Evolutionary conservation across 2,797 vertebrate species (phyloP).

Genomic region (Dendrocincla fuliginosa): DNA sequence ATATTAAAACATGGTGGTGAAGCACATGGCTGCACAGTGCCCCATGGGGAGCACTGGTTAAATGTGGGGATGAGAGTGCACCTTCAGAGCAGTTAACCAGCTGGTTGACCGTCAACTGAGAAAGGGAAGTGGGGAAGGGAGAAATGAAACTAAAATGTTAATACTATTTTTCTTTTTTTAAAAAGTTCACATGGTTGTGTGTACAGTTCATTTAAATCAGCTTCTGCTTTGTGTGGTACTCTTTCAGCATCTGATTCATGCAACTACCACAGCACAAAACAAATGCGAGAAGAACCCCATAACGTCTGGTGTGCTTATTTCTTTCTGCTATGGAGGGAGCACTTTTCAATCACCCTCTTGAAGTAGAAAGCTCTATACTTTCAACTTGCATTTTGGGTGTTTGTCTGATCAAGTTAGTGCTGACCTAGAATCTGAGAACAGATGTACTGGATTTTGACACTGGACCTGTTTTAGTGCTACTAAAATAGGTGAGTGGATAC

Average conservation of each 20-base stretch:
- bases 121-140: slow-evolving; percentile 21
- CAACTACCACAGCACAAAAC: not conserved
- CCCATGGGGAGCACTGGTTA: not conserved
- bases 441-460: not conserved
- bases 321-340: not conserved
- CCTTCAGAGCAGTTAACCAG: not conserved
- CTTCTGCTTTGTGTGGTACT: not conserved
- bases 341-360: not conserved
- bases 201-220: not conserved
- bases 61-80: not conserved
- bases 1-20: not conserved
- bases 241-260: not conserved
- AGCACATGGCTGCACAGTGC: not conserved
- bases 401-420: not conserved
- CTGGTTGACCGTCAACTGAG: slow-evolving; percentile 11
- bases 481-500: not conserved
- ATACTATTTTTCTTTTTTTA: not conserved
- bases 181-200: not conserved
- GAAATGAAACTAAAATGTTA: slow-evolving; percentile 28
- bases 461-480: not conserved
- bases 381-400: not conserved
- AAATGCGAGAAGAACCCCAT: fast-evolving
- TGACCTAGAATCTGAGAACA: not conserved
- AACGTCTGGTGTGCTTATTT: not conserved
- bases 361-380: not conserved